phyloP scores from a whole-genome alignment of 2,888 invertebrate species.

The Protophormia terraenovae region DNA sequence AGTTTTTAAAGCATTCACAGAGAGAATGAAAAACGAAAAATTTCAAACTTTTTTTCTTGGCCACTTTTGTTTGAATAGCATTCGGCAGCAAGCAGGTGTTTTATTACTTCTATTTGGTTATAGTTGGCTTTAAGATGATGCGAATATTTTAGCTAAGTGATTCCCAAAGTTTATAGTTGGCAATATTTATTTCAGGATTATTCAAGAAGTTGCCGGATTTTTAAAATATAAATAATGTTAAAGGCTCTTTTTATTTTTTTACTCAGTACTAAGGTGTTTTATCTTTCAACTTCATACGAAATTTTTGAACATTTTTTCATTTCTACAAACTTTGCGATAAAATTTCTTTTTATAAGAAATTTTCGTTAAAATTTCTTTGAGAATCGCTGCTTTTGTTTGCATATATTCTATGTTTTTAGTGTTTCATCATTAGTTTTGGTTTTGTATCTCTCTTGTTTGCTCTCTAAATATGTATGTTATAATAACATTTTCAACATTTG shows the following conservation, averaged over 20 bases:
- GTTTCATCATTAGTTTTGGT: conserved; percentile 3
- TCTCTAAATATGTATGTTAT: conserved; percentile 22
- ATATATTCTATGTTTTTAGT: neutral
- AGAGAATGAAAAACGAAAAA: neutral
- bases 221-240: too few relatives aligned
- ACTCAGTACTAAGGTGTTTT: too few relatives aligned
- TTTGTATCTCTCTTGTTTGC: neutral
- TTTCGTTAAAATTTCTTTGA: neutral
- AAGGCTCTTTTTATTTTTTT: too few relatives aligned
- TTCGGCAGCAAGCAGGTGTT: conserved; percentile 37
- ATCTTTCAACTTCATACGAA: too few relatives aligned
- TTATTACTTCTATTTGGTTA: conserved; percentile 42
- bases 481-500: conserved; percentile 31
- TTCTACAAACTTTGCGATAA: too few relatives aligned
- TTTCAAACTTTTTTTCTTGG: neutral
- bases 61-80: neutral
- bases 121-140: conserved; percentile 1
- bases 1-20: neutral
- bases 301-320: too few relatives aligned
- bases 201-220: too few relatives aligned
- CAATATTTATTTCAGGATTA: too few relatives aligned
- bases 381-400: neutral
- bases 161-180: conserved; percentile 22
- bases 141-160: conserved; percentile 11
- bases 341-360: neutral